These are phyloP conservation scores for Marronus borbonicus DNA, from an alignment of 2,888 invertebrate species.

Conservation along the genomic window DNA sequence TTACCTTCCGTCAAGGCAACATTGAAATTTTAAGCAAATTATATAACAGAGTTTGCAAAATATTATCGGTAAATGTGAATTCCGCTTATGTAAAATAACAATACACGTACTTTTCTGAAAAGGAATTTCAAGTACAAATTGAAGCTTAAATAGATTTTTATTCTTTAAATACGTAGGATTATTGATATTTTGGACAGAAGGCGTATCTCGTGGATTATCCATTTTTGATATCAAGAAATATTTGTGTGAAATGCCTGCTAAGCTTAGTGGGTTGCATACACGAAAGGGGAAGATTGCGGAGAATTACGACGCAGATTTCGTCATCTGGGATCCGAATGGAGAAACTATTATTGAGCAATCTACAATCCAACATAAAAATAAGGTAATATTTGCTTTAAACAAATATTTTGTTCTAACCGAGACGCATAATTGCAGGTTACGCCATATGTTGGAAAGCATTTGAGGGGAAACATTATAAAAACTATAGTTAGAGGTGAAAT, in stretches of 20 bases:
- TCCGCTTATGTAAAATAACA: too few relatives aligned
- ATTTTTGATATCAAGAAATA: slow-evolving; percentile 75
- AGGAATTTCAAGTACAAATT: too few relatives aligned
- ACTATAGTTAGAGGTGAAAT: slow-evolving; percentile 79
- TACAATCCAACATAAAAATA: slow-evolving; percentile 80
- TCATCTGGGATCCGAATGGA: slow-evolving; percentile 80
- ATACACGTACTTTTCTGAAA: too few relatives aligned
- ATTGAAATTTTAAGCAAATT: too few relatives aligned
- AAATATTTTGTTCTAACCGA: slow-evolving; percentile 42
- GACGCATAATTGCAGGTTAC: slow-evolving; percentile 72
- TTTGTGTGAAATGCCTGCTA: slow-evolving; percentile 76
- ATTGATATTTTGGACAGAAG: slow-evolving; percentile 80
- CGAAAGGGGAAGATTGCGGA: slow-evolving; percentile 76
- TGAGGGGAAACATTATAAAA: slow-evolving; percentile 77
- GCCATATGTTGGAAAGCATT: slow-evolving; percentile 76
- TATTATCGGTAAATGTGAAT: too few relatives aligned
- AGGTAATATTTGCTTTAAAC: slow-evolving; percentile 69
- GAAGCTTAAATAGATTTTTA: too few relatives aligned
- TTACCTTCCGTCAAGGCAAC: too few relatives aligned
- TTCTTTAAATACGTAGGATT: slow-evolving; percentile 70
- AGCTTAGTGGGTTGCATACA: slow-evolving; percentile 75
- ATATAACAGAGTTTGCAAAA: too few relatives aligned
- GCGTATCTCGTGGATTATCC: slow-evolving; percentile 72
- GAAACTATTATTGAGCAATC: slow-evolving; percentile 74
- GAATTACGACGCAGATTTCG: slow-evolving; percentile 81